Conservation (phyloP, 1,140 invertebrate genomes). For the Leptinotarsa undecemlineata region DNA sequence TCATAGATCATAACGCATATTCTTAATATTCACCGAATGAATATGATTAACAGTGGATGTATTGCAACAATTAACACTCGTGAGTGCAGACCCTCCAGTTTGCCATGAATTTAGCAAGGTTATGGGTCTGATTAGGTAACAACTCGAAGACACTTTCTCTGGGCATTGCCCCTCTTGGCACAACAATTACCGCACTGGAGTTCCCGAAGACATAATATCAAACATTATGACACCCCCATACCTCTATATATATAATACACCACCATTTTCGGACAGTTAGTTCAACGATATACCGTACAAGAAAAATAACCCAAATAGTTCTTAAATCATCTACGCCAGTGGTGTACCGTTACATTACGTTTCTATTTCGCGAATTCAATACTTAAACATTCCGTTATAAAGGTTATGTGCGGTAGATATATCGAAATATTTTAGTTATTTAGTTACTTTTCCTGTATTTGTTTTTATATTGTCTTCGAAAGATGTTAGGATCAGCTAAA, state of each 20-base stretch:
- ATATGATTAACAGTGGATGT: too few species aligned
- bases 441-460: neutral
- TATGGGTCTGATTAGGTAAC: conserved; percentile 8
- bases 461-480: conserved; percentile 22
- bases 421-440: conserved; percentile 6
- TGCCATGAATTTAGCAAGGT: conserved; percentile 13
- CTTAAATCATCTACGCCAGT: neutral
- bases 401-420: neutral
- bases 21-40: too few species aligned
- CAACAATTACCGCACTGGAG: conserved; percentile 30
- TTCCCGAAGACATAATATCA: conserved; percentile 22
- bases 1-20: too few species aligned
- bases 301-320: conserved; percentile 1
- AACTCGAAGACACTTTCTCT: conserved; percentile 30
- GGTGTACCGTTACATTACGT: conserved; percentile 29
- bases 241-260: conserved; percentile 27
- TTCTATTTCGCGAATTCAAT: conserved; percentile 13
- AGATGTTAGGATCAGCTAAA: conserved; percentile 51
- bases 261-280: neutral
- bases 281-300: neutral
- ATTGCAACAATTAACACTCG: too few species aligned
- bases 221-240: conserved; percentile 18
- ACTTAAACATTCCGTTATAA: neutral
- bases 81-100: too few species aligned
- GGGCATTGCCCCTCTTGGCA: conserved; percentile 34